Percentiles rank a stretch among this genome's conserved stretches.
phyloP scores from a whole-genome alignment of 23 tunicate genomes.

The Styela plicata region DNA sequence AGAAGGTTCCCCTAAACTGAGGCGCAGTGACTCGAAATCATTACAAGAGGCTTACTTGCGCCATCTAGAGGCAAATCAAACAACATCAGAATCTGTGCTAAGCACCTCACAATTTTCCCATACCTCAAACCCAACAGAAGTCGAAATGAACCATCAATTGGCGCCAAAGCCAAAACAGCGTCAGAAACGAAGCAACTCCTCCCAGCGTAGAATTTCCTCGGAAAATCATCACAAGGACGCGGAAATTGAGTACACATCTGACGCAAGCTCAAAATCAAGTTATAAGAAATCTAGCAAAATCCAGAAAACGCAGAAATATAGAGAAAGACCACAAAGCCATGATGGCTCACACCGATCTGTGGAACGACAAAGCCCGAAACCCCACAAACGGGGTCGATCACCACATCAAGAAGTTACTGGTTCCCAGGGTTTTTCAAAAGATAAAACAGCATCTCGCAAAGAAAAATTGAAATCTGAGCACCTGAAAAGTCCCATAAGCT shows the following conservation, averaged over 20 bases:
- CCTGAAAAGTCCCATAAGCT: not conserved
- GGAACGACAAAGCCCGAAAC: not conserved
- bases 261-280: not conserved
- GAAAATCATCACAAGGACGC: not conserved
- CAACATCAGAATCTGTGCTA: not conserved
- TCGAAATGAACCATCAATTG: not conserved
- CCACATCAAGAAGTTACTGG: not conserved
- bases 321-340: not conserved
- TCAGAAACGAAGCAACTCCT: not conserved
- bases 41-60: slow-evolving; percentile 17
- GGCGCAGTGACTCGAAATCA: not conserved
- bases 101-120: not conserved
- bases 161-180: not conserved
- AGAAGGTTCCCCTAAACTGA: not conserved
- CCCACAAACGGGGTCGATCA: not conserved
- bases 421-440: not conserved
- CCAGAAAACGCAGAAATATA: not conserved
- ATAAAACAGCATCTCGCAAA: not conserved
- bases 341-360: not conserved
- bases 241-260: not conserved
- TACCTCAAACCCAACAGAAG: not conserved
- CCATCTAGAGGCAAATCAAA: slow-evolving; percentile 17
- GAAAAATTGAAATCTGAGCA: not conserved
- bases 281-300: not conserved
- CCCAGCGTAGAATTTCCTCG: not conserved